A percentile compares a stretch with the other conserved stretches of the same genome.
phyloP scores from a whole-genome alignment of 2,797 vertebrate species.

The Lacerta viridis region DNA sequence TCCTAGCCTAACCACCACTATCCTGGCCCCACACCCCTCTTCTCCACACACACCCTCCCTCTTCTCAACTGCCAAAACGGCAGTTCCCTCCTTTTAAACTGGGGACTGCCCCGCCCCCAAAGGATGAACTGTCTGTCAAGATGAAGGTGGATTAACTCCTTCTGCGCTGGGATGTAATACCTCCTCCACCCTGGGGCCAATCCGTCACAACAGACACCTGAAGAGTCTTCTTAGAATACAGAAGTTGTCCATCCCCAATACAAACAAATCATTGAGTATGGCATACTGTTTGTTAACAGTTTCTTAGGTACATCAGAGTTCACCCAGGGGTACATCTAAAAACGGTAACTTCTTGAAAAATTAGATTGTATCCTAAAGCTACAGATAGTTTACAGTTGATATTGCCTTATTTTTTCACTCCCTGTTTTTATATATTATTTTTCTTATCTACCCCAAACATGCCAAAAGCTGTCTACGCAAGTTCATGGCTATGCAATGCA shows the following conservation, averaged over 20 bases:
- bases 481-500: constrained; percentile 42
- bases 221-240: background rate
- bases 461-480: background rate
- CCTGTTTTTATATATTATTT: constrained; percentile 45
- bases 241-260: background rate
- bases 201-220: background rate
- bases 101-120: too few relatives aligned
- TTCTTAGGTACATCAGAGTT: background rate
- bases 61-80: too few relatives aligned
- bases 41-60: too few relatives aligned
- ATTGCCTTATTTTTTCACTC: constrained; percentile 38
- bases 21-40: too few relatives aligned
- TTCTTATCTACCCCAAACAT: constrained; percentile 54
- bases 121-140: too few relatives aligned
- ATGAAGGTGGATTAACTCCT: too few relatives aligned
- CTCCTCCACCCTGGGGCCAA: too few relatives aligned
- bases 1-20: too few relatives aligned
- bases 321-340: constrained; percentile 53
- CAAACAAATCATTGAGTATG: background rate
- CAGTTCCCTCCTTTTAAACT: too few relatives aligned
- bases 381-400: constrained; percentile 43
- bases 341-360: constrained; percentile 47
- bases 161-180: too few relatives aligned
- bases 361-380: constrained; percentile 52
- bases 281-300: background rate